Evolutionary conservation across 2,888 invertebrate species (phyloP), one percentile per base, ranked within the genome.

Genomic region (Siphlonurus alternatus): DNA sequence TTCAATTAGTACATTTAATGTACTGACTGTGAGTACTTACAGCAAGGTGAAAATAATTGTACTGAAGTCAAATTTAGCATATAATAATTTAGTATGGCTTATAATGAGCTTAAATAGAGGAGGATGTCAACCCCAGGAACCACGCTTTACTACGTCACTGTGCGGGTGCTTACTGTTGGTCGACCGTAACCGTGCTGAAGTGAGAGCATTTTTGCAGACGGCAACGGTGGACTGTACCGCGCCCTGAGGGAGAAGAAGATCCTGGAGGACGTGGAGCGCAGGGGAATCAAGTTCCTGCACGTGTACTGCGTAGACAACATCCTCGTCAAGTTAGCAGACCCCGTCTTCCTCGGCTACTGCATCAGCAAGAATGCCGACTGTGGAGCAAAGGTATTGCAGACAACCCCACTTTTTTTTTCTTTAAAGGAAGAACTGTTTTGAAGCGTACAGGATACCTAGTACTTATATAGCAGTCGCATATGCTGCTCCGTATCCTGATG

Each of bases 231-330:
- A 1, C 80, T 93, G 56, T 93, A 93, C 74, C 78, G 87, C 64
- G 89, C 92, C 0, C 76, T 99, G 66, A 81, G 84, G 69, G 81
- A 82, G 24, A 84, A 86, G 69, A 86, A 87, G 7, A 83, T 94
- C 53, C 74, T 98, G 53, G 80, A 86, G 2, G 89, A 96, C 72
- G 89, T 97, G 80, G 78, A 82, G 53, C 77, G 77, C 59, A 81
- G 93, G 64, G 91, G 90, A 2, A 83, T 99, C 7, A 80, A 87
- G 67, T 95, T 93, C 74, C 76, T 99, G 23, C 98, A 99, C 73
- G 95, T 89, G 1, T 97, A 98, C 79, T 96, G 98, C 66, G 98
- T 99, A 1, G 99, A 99, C 74, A 99, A 99, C 76, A 96, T 99
- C 68, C 80, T 99, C 18, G 93, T 95, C 23, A 95, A 95, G 81